Conservation (phyloP, 2,888 invertebrate species). For the Pachymerium ferrugineum region DNA sequence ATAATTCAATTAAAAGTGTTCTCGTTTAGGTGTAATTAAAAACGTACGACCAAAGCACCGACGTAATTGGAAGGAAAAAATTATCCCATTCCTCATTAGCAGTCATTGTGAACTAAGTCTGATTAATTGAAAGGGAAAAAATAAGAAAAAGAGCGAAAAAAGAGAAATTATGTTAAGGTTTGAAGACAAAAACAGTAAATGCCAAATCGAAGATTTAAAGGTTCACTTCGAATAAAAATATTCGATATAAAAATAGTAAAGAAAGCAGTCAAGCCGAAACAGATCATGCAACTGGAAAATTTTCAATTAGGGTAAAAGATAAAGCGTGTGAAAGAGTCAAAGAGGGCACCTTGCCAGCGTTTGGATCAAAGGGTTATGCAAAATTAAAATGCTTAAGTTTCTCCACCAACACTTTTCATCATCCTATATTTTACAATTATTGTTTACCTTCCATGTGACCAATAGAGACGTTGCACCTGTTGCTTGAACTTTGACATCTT, state of each 20-base stretch:
- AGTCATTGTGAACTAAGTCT: not conserved
- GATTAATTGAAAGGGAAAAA: not conserved
- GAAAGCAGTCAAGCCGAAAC: too few relatives aligned
- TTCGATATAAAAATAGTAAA: not conserved
- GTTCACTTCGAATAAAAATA: not conserved
- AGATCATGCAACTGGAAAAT: not conserved
- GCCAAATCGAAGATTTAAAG: not conserved
- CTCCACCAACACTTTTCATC: too few relatives aligned
- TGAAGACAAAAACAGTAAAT: too few relatives aligned
- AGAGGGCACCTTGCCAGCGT: not conserved
- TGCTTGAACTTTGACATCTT: constrained; percentile 64
- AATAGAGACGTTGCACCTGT: constrained; percentile 65
- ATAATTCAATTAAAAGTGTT: not conserved
- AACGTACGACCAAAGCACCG: too few relatives aligned
- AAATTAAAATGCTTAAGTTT: not conserved
- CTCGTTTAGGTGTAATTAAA: not conserved
- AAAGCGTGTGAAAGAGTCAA: not conserved
- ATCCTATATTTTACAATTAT: too few relatives aligned
- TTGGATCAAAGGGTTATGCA: not conserved
- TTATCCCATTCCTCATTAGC: not conserved
- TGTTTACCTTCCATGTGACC: constrained; percentile 65
- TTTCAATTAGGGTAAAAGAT: not conserved
- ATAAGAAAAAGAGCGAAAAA: not conserved
- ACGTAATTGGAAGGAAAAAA: not conserved
- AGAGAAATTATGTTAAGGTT: constrained; percentile 7